Base-by-base conservation (phyloP, 92 coral and sea anemone genomes). In the Palythoa caribaeorum region DNA sequence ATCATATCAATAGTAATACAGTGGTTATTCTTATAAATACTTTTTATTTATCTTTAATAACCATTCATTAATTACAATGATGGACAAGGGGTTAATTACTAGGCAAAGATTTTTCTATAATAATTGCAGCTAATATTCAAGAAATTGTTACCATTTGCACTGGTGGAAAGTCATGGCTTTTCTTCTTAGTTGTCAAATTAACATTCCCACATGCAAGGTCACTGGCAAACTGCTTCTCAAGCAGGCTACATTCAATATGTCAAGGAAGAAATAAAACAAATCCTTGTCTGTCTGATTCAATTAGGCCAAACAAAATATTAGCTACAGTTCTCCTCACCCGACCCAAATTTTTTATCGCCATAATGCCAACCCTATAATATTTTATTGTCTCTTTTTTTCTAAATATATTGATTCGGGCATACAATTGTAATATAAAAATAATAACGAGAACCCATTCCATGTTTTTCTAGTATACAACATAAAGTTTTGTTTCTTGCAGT, bases 151-250 rank as follows among this genome's bases (percentile, higher is more conserved):
- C 38, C 87, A 65, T 72, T 83, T 5, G 20, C 2, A 65, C 3
- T 19, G 54, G 77, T 20, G 79, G 60, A 71, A 40, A 84, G 79
- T n/a, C 52, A 28, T 71, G 71, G 15, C 74, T 55, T 39, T 62
- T 86, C 7, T 76, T 60, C 37, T 63, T 20, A 6, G 50, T 87
- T 16, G 63, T 16, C 35, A 77, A 17, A 37, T 87, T 76, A 28
- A 87, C 77, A 40, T 87, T 87, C 20, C 84, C 90, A 76, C 70
- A 80, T 40, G 84, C 84, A 77, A 87, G 71, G 77, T 87, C 84
- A 38, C 53, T 87, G 14, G 84, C 90, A 87, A 60, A 76, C 48
- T 55, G 21, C 66, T 35, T 86, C 57, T 86, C 84, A 59, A 59
- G 66, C 66, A 59, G 12, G 66, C 66, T 59, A 59, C 5, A 59